Percentiles rank a stretch among this genome's conserved stretches.
Conservation (phyloP, 2,113 vertebrate species). For the Manacus vitellinus region DNA sequence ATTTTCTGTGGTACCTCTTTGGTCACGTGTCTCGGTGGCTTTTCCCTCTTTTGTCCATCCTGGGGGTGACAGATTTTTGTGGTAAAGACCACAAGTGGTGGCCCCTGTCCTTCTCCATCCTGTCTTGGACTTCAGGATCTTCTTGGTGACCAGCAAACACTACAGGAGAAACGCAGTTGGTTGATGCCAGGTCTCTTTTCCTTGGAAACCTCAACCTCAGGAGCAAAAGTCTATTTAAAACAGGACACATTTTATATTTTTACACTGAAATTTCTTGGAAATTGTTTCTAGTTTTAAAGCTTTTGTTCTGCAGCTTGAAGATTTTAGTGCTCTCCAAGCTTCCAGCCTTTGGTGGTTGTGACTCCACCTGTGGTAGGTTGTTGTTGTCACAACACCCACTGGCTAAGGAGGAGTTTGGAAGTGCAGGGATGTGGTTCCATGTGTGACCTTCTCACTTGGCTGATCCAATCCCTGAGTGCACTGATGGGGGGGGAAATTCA, state of each 20-base stretch:
- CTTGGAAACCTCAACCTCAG: conserved; percentile 58
- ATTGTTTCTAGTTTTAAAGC: neutral
- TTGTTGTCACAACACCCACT: neutral
- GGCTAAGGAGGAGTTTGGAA: neutral
- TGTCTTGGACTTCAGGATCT: neutral
- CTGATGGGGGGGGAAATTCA: neutral
- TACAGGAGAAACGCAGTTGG: neutral
- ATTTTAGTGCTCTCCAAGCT: neutral
- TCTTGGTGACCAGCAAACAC: conserved; percentile 61
- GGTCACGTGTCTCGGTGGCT: neutral
- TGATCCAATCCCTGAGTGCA: neutral
- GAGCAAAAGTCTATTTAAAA: neutral
- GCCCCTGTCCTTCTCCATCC: neutral
- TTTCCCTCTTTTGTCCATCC: neutral
- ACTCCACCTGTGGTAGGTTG: neutral
- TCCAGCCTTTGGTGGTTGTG: neutral
- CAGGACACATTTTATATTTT: neutral
- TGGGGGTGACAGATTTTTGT: neutral
- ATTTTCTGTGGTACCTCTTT: neutral
- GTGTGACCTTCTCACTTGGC: neutral
- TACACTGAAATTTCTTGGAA: neutral
- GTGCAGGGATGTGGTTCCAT: neutral
- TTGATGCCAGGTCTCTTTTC: conserved; percentile 66
- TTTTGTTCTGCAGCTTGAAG: neutral
- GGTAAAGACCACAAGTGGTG: neutral